Percentiles rank a stretch among this genome's conserved stretches.
These are phyloP conservation scores for Drosophila erecta DNA, from an alignment of 1,140 invertebrate species.

Conservation along the genomic window DNA sequence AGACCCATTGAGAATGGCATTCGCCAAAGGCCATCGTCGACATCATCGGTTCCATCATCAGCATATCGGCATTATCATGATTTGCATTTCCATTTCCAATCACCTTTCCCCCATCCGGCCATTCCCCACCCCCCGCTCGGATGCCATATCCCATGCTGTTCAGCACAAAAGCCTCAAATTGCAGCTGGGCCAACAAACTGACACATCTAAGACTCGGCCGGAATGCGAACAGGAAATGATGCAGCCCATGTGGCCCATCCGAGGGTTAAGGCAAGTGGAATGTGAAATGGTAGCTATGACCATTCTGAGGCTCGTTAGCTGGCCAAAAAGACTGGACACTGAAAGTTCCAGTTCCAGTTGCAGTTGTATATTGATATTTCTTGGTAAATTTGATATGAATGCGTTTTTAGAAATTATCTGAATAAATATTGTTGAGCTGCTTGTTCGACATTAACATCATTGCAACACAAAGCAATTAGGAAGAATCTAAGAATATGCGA, in stretches of 20 bases:
- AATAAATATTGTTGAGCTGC: no score
- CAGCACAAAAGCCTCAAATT: slow-evolving; percentile 72
- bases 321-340: slow-evolving; percentile 10
- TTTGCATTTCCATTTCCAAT: slow-evolving; percentile 49
- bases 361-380: no score
- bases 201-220: slow-evolving; percentile 14
- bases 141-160: slow-evolving; percentile 1
- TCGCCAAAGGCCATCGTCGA: slow-evolving; percentile 52
- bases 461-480: no score
- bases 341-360: no score
- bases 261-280: slow-evolving; percentile 1
- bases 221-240: slow-evolving; percentile 21
- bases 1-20: slow-evolving; percentile 70
- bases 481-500: background rate
- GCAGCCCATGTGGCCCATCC: slow-evolving; percentile 10
- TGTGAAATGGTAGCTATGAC: background rate
- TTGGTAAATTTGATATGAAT: no score
- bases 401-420: no score
- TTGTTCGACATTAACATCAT: no score
- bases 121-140: background rate
- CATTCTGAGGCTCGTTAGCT: slow-evolving; percentile 22
- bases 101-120: slow-evolving; percentile 3
- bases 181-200: slow-evolving; percentile 68
- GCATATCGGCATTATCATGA: slow-evolving; percentile 40
- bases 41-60: slow-evolving; percentile 38